A percentile compares a stretch with the other conserved stretches of the same genome.
Conservation (phyloP, 2,888 invertebrate genomes). For the Eupithecia pulchellata region DNA sequence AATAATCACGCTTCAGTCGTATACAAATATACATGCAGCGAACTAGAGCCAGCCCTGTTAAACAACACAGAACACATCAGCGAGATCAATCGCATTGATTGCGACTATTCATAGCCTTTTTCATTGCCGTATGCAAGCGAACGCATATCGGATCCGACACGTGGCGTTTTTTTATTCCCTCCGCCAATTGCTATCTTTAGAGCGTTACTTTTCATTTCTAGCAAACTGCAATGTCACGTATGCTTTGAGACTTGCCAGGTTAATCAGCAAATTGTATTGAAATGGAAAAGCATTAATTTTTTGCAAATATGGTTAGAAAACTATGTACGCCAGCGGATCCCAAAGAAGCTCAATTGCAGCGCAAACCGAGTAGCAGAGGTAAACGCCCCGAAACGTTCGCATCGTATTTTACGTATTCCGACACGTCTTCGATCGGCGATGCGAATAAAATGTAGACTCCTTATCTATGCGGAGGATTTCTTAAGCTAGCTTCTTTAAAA, state of each 20-base stretch:
- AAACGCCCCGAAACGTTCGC: conserved; percentile 59
- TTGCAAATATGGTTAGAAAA: background rate
- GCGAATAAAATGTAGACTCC: conserved; percentile 24
- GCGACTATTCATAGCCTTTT: conserved; percentile 46
- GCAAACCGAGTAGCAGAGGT: conserved; percentile 55
- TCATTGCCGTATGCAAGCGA: conserved; percentile 41
- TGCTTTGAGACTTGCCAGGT: too few species aligned
- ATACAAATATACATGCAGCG: conserved; percentile 16
- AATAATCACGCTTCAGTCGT: background rate
- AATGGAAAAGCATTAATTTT: too few species aligned
- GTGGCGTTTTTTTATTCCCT: conserved; percentile 28
- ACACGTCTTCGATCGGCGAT: conserved; percentile 50
- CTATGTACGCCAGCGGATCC: background rate
- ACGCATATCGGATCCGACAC: conserved; percentile 34
- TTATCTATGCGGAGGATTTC: conserved; percentile 6
- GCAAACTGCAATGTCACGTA: background rate
- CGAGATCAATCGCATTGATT: conserved; percentile 49
- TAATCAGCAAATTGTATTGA: too few species aligned
- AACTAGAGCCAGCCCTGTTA: conserved; percentile 29
- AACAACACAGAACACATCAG: conserved; percentile 43
- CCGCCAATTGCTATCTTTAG: conserved; percentile 29
- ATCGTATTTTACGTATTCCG: conserved; percentile 63
- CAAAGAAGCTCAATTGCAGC: conserved; percentile 53
- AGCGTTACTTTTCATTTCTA: conserved; percentile 12
- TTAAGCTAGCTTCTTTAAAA: conserved; percentile 12